Evolutionary conservation across 92 coral and sea anemone genomes (phyloP), one percentile per base, ranked within the genome.

Genomic region (Anthopleura xanthogrammica): DNA sequence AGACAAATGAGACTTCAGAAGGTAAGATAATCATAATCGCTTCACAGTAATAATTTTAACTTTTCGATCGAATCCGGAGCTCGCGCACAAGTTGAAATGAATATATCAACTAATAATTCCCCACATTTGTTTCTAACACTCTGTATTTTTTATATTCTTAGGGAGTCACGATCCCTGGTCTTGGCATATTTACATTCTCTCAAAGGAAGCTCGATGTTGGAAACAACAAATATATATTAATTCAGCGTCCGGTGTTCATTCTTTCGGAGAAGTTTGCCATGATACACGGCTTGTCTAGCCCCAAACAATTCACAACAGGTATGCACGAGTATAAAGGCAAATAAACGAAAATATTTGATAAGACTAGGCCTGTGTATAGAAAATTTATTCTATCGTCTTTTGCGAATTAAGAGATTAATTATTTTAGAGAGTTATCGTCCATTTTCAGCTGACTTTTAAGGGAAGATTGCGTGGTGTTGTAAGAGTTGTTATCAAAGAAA

Each of bases 291-390:
- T 82, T 97, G 68, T 92, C 89, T 66, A 92, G 85, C 80, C 88
- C 98, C 73, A 97, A 97, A 87, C 99, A 97, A 77, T 92, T 94
- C 86, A 95, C 94, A 16, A 90, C 99, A 86, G 99, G 98, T 97
- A 85, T 20, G 70, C 6, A 56, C 3, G 1, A 48, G 19, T 78
- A 55, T 7, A 1, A 3, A 0, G 13, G 46, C 2, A 10, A 16
- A 78, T 78, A 23, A 78, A 54, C 64, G 54, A 29, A n/a, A 58
- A 41, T 41, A 29, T 19, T 12, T 68, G 17, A 23, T 36, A 29
- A 68, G 74, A 68, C 29, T 68, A 68, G 74, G 24, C 7, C 74
- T 24, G 16, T 68, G 41, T 10, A 68, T 68, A 14, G 16, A 16
- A 68, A 36, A 10, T 68, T 36, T 22, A 2, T 10, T 13, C 12